Conservation (phyloP, 1,140 invertebrate species). For the Schlechtendalia chinensis region DNA sequence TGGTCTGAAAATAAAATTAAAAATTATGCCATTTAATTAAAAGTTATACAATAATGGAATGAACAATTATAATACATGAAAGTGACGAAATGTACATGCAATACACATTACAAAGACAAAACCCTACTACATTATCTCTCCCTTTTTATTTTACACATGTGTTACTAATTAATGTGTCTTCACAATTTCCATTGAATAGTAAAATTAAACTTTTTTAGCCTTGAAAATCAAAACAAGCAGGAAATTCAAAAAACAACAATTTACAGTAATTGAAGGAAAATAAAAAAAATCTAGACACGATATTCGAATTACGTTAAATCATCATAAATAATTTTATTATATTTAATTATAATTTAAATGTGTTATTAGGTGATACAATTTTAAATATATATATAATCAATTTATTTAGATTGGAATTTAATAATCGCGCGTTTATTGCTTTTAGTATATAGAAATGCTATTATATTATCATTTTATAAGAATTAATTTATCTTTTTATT, state of each 20-base stretch:
- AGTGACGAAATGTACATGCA: conserved; percentile 10
- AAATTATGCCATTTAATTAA: conserved; percentile 8
- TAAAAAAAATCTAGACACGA: neutral
- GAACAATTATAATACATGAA: neutral
- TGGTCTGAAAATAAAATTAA: conserved; percentile 9
- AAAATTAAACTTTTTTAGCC: conserved; percentile 3
- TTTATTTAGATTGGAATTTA: neutral
- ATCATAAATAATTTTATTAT: neutral
- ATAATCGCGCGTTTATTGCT: no score
- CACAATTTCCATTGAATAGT: neutral
- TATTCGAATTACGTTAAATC: neutral
- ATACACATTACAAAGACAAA: neutral
- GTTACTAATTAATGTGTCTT: neutral
- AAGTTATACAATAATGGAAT: neutral
- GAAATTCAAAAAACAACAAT: conserved; percentile 15
- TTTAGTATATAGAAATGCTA: no score
- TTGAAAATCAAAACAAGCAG: conserved; percentile 22
- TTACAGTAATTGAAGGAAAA: neutral
- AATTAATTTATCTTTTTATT: no score
- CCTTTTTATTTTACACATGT: conserved; percentile 20
- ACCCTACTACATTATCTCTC: conserved; percentile 7
- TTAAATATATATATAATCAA: neutral
- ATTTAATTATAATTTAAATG: neutral
- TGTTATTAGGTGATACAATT: neutral
- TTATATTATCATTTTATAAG: no score